phyloP scores from a whole-genome alignment of 2,113 vertebrate genomes.

The Pipa parva region DNA sequence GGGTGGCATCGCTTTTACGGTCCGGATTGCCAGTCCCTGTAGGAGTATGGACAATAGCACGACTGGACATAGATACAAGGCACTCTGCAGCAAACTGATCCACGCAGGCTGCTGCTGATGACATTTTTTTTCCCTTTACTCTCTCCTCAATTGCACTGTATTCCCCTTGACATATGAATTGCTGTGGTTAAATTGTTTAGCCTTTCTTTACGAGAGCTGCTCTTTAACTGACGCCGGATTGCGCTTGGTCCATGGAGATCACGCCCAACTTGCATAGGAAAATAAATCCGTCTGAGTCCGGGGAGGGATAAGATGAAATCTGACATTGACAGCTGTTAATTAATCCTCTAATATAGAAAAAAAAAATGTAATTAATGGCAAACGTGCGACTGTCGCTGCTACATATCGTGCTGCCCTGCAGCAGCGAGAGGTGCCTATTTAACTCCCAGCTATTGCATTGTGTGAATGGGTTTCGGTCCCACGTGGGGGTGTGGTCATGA shows the following conservation, averaged over 20 bases:
- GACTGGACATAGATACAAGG: constrained; percentile 95
- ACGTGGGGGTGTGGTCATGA: constrained; percentile 56
- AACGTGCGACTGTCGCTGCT: constrained; percentile 29
- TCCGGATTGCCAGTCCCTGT: constrained; percentile 15
- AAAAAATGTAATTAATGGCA: neutral
- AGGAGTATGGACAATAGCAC: constrained; percentile 77
- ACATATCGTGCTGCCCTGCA: constrained; percentile 52
- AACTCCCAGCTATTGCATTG: constrained; percentile 52
- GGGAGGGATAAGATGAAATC: constrained; percentile 14
- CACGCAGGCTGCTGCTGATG: constrained; percentile 64
- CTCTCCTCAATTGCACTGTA: constrained; percentile 12
- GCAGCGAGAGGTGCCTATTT: constrained; percentile 45
- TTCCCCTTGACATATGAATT: constrained; percentile 9
- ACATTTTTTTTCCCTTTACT: constrained; percentile 61
- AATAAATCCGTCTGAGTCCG: constrained; percentile 47
- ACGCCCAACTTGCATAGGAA: constrained; percentile 48
- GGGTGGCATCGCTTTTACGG: constrained; percentile 48
- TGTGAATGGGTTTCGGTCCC: constrained; percentile 53
- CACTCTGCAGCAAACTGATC: constrained; percentile 97
- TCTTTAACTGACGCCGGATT: constrained; percentile 50
- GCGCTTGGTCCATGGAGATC: constrained; percentile 50
- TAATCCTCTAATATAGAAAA: neutral
- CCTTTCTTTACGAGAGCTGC: constrained; percentile 33
- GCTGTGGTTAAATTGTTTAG: neutral
- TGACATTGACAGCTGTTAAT: constrained; percentile 42